Base-by-base conservation (phyloP, 1,140 invertebrate genomes). In the Drosophila bipectinata region DNA sequence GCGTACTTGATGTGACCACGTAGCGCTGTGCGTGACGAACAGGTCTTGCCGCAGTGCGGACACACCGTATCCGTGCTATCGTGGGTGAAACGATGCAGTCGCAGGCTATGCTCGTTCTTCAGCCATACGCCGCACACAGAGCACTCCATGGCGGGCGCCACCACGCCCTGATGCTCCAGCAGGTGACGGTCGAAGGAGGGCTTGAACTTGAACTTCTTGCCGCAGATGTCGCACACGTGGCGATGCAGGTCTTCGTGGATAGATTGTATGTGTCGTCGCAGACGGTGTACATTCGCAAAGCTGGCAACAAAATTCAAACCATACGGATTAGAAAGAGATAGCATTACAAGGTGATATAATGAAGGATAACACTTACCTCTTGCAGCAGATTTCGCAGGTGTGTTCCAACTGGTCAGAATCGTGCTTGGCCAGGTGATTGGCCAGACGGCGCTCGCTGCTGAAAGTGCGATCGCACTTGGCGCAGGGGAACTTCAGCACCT, bases 201-300 rank as follows among this genome's bases (percentile, higher is more conserved):
- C 49, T 91, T 91, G 10, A 82, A 89, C 39, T 91, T 91, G 44
- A 89, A 91, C 56, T 84, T 88, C 18, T 90, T 91, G 26, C 90
- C 90, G 49, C 90, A 91, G 14, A 85, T 88, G 32, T 91, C 90
- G 58, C 90, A 91, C 21, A 91, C 80, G 54, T 90, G 83, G 1
- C 78, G 80, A 24, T 88, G 72, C 21, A 85, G 62, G 28, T 91
- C 77, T 48, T 91, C 88, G 51, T 91, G 90, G 66, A 89, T 89
- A 24, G 83, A 79, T 24, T 90, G 79, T 5, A 85, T 88, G 39
- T 91, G 90, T 3, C 88, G 77, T 0, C 82, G 77, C 57, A 90
- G 51, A 0, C 82, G 59, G 32, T 84, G 84, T 0, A 87, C 59
- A 24, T 89, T 89, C 3, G 84, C 84, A 47, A 89, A 89, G 34